A percentile compares a stretch with the other conserved stretches of the same genome.
Evolutionary conservation across 2,797 vertebrate genomes (phyloP).

Genomic region (Parotocinclus haroldoi): DNA sequence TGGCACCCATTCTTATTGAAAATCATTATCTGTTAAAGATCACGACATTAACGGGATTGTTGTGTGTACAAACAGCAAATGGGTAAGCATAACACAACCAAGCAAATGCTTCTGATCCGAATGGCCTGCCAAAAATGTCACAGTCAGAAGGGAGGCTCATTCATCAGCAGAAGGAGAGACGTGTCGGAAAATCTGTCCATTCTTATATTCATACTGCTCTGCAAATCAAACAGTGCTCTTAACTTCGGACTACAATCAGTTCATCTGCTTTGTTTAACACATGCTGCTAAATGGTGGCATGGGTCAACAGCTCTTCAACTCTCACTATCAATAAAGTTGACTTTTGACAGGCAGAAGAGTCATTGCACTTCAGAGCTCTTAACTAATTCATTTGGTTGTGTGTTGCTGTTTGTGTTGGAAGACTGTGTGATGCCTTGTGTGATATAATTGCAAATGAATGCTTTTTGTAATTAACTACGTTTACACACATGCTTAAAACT

Average conservation of each 20-base stretch:
- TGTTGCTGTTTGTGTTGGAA: no score
- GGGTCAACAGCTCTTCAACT: conserved; percentile 3
- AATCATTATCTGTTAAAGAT: conserved; percentile 72
- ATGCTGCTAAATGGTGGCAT: neutral
- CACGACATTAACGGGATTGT: conserved; percentile 65
- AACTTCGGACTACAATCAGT: conserved; percentile 9
- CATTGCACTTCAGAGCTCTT: neutral
- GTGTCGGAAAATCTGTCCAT: conserved; percentile 15
- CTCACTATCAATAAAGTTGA: neutral
- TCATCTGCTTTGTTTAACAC: neutral
- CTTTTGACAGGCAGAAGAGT: conserved; percentile 1
- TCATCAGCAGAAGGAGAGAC: conserved; percentile 34
- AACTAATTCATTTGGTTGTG: no score
- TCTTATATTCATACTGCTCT: conserved; percentile 18
- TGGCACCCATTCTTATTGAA: conserved; percentile 63
- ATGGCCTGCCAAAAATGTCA: conserved; percentile 42
- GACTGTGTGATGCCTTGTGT: no score
- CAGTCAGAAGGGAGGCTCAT: conserved; percentile 10
- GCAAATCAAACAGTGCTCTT: conserved; percentile 16
- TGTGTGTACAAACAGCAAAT: conserved; percentile 32
- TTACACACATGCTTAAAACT: no score
- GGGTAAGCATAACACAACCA: conserved; percentile 37
- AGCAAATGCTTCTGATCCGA: conserved; percentile 13
- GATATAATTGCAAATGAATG: no score
- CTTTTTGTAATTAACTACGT: no score